These are phyloP conservation scores for Ichneumon xanthorius DNA, from an alignment of 2,888 invertebrate genomes.

Conservation along the genomic window DNA sequence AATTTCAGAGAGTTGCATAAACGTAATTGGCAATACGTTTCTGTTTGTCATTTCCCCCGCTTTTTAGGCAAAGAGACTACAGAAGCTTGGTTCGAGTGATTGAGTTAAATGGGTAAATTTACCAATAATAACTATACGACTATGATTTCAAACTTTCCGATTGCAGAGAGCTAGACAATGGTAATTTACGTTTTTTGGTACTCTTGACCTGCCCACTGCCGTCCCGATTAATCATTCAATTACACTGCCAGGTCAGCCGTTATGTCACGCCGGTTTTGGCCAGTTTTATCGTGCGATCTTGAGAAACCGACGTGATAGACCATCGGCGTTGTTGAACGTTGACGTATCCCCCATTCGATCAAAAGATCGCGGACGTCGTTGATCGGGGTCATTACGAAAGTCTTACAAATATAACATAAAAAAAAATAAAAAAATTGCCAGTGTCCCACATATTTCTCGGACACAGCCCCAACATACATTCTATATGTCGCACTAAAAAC, in stretches of 20 bases:
- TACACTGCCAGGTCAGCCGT: too few species aligned
- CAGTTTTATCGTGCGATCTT: constrained; percentile 32
- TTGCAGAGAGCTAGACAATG: too few species aligned
- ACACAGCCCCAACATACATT: constrained; percentile 1
- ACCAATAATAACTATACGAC: too few species aligned
- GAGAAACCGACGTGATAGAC: constrained; percentile 12
- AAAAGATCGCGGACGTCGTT: constrained; percentile 22
- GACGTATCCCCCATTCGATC: constrained; percentile 19
- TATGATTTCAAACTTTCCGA: too few species aligned
- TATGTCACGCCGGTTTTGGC: neutral
- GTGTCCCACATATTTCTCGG: constrained; percentile 17
- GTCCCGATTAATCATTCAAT: too few species aligned
- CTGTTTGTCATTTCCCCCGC: neutral
- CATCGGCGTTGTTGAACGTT: neutral
- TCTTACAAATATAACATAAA: neutral
- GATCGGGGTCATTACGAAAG: constrained; percentile 13
- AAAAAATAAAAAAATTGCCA: constrained; percentile 29
- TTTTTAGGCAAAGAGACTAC: neutral
- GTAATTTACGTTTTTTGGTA: too few species aligned
- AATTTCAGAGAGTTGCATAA: too few species aligned
- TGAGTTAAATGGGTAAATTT: neutral
- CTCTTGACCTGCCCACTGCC: too few species aligned
- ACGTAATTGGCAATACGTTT: neutral
- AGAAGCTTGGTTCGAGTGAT: neutral
- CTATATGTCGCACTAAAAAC: constrained; percentile 15